Conservation (phyloP, 2,797 vertebrate species). For the Myotis pilosus region DNA sequence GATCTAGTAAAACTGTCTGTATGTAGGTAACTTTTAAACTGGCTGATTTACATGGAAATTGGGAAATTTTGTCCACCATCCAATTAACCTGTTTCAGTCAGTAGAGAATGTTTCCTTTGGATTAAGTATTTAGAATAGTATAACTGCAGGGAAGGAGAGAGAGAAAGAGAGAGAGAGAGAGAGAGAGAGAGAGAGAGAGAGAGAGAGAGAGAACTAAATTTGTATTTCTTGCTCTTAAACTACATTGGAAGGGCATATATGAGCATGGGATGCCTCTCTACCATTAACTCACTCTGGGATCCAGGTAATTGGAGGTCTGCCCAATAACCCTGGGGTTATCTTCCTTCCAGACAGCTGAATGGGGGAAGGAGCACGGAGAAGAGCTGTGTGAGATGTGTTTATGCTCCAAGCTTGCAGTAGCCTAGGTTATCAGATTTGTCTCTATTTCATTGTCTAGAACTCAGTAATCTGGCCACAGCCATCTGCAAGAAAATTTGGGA, state of each 20-base stretch:
- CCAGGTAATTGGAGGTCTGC: neutral
- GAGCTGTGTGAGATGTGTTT: neutral
- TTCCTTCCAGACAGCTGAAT: neutral
- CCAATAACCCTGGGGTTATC: neutral
- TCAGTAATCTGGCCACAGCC: neutral
- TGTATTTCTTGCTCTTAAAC: neutral
- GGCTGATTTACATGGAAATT: neutral
- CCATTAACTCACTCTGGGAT: neutral
- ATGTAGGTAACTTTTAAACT: neutral
- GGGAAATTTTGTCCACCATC: neutral
- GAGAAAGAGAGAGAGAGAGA: neutral
- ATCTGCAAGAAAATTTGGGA: neutral
- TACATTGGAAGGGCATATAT: neutral
- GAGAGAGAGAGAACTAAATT: neutral
- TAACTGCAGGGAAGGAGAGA: neutral
- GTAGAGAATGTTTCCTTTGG: neutral
- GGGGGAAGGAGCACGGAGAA: neutral
- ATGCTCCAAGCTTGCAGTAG: neutral
- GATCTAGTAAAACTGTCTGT: neutral
- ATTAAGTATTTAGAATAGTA: neutral
- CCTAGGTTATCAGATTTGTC: neutral
- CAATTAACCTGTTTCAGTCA: conserved; percentile 21
- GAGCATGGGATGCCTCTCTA: neutral
- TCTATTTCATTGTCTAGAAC: neutral
- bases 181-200: neutral